These are phyloP conservation scores for Drosophila kokeensis DNA, from an alignment of 2,888 invertebrate genomes.

Conservation along the genomic window DNA sequence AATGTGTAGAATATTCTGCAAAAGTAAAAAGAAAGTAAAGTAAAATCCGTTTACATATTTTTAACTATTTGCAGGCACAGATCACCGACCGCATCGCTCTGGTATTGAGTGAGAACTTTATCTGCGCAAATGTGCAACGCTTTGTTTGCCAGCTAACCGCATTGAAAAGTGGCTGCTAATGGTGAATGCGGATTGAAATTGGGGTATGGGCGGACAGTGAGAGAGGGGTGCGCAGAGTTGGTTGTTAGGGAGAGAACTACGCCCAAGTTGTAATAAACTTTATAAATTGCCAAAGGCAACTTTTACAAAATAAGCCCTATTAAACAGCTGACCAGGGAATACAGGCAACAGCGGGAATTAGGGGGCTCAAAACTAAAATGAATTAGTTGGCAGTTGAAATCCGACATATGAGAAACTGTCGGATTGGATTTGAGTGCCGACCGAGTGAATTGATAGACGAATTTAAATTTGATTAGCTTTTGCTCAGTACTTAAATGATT, in stretches of 20 bases:
- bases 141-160: conserved; percentile 79
- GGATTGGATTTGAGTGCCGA: conserved; percentile 28
- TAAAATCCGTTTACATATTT: conserved; percentile 79
- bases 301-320: conserved; percentile 77
- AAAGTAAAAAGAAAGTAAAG: conserved; percentile 35
- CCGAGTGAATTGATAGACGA: conserved; percentile 28
- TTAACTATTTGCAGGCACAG: conserved; percentile 62
- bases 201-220: background rate
- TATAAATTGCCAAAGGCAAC: conserved; percentile 78
- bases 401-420: conserved; percentile 60
- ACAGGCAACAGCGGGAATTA: background rate
- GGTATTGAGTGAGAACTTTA: conserved; percentile 74
- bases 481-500: conserved; percentile 32
- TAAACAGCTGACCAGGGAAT: conserved; percentile 49
- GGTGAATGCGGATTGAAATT: conserved; percentile 70
- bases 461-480: conserved; percentile 30
- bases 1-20: background rate
- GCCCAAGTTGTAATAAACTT: conserved; percentile 71
- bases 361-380: conserved; percentile 37
- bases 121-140: conserved; percentile 80
- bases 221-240: background rate
- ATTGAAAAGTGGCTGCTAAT: conserved; percentile 81
- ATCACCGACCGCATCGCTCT: background rate
- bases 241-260: conserved; percentile 29
- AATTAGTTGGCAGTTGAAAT: conserved; percentile 58